Evolutionary conservation across 2,797 vertebrate genomes (phyloP).

Genomic region (Mormyrops boulengeri): DNA sequence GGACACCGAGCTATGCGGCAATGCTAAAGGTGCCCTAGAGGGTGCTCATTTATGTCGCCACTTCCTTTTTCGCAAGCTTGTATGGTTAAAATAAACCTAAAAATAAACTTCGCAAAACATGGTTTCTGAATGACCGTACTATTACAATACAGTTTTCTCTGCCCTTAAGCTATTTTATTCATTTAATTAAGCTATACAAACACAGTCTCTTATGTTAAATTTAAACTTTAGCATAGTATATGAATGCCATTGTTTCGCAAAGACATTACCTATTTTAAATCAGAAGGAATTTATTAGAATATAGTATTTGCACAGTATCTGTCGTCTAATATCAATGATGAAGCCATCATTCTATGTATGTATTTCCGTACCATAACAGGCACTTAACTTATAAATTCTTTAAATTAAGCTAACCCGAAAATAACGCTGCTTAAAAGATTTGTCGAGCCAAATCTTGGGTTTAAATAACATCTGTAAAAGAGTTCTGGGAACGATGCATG

Average conservation of each 20-base stretch:
- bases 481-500: no score
- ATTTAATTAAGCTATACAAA: neutral
- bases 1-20: neutral
- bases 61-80: neutral
- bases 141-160: neutral
- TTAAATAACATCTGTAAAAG: no score
- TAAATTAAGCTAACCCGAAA: neutral
- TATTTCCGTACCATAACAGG: neutral
- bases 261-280: neutral
- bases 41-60: neutral
- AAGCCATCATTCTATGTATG: neutral
- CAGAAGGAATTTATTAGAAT: neutral
- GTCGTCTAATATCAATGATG: neutral
- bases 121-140: neutral
- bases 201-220: neutral
- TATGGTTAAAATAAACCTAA: neutral
- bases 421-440: neutral
- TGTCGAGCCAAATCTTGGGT: neutral
- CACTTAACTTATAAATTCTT: neutral
- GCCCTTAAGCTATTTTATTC: neutral
- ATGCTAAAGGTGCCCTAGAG: neutral
- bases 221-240: neutral
- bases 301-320: neutral
- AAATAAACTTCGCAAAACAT: neutral
- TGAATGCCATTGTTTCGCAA: neutral